A percentile compares a stretch with the other conserved stretches of the same genome.
Evolutionary conservation across 64 coral and sea anemone genomes (phyloP).

Genomic region (Anthopleura sola): DNA sequence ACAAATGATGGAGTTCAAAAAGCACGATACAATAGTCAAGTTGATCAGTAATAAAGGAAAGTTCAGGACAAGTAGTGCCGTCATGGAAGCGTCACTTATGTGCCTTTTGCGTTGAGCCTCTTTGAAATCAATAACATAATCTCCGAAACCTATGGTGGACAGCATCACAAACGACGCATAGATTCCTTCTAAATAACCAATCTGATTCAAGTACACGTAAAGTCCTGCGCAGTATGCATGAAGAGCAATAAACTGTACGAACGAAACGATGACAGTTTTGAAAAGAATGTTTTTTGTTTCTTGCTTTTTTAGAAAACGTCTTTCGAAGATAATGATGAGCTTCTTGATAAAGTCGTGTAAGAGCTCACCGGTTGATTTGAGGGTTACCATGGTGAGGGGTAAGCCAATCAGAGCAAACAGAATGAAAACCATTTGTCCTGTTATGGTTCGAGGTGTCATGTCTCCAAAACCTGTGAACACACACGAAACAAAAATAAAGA

Average conservation of each 20-base stretch:
- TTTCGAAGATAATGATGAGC: neutral
- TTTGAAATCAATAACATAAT: neutral
- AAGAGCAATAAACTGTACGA: neutral
- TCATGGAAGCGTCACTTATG: neutral
- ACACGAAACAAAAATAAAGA: neutral
- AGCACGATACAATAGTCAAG: slow-evolving; percentile 9
- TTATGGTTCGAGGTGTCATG: neutral
- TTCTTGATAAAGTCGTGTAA: neutral
- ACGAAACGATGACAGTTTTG: neutral
- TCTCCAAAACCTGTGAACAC: neutral
- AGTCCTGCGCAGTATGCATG: neutral
- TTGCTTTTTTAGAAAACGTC: neutral
- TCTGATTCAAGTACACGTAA: neutral
- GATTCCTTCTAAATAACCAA: neutral
- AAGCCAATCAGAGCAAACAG: neutral
- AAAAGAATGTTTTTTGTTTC: neutral
- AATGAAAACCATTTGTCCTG: neutral
- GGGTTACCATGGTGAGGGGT: neutral
- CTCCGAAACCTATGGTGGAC: slow-evolving; percentile 1
- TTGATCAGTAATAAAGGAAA: neutral
- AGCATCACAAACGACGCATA: slow-evolving; percentile 5
- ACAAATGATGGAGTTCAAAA: neutral
- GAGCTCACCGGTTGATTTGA: neutral
- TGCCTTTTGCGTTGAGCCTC: neutral
- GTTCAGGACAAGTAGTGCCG: neutral